Conservation (phyloP, 2,113 vertebrate species). For the Equus quagga region DNA sequence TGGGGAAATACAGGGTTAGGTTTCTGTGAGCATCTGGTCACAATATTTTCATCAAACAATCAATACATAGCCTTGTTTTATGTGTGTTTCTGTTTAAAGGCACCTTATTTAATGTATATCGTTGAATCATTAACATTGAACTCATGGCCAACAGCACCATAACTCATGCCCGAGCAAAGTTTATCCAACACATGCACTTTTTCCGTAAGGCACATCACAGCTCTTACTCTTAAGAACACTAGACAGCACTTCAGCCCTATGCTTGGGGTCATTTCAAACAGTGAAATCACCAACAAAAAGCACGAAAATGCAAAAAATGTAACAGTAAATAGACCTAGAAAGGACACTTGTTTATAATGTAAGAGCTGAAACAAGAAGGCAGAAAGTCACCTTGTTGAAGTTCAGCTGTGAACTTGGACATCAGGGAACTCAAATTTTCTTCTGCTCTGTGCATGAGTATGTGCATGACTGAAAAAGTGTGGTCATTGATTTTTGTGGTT, state of each 20-base stretch:
- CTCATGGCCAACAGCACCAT: background rate
- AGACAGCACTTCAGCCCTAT: background rate
- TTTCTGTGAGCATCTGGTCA: background rate
- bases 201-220: background rate
- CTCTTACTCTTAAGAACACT: background rate
- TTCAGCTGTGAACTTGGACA: background rate
- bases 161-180: slow-evolving; percentile 7
- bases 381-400: background rate
- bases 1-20: slow-evolving; percentile 21
- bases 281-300: background rate
- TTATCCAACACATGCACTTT: background rate
- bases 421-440: background rate
- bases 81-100: slow-evolving; percentile 49
- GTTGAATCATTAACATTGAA: slow-evolving; percentile 58
- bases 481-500: background rate
- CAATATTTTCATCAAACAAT: slow-evolving; percentile 61
- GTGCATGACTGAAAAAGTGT: background rate
- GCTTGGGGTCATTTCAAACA: background rate
- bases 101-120: slow-evolving; percentile 7
- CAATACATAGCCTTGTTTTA: slow-evolving; percentile 45
- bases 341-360: background rate
- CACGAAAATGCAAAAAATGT: background rate
- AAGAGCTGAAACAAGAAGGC: background rate
- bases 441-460: background rate
- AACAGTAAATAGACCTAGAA: background rate